phyloP scores from a whole-genome alignment of 2,888 invertebrate species.

The Lumbricus terrestris region DNA sequence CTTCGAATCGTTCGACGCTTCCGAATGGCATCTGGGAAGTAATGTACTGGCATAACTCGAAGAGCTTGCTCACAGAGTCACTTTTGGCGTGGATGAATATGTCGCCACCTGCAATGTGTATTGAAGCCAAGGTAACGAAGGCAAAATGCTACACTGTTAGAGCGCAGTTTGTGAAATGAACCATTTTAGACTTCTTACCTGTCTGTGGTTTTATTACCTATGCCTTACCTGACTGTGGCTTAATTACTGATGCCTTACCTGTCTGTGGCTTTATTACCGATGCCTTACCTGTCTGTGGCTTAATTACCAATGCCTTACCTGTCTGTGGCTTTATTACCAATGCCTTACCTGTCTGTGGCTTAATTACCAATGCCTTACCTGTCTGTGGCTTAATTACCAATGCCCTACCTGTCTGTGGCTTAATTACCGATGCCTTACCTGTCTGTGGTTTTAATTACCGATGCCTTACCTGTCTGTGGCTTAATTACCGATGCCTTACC shows the following conservation, averaged over 20 bases:
- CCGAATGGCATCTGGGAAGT: constrained; percentile 48
- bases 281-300: too few relatives aligned
- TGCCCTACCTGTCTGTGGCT: too few relatives aligned
- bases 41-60: constrained; percentile 52
- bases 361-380: too few relatives aligned
- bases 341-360: too few relatives aligned
- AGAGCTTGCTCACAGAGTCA: constrained; percentile 53
- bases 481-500: too few relatives aligned
- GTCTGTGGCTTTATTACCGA: too few relatives aligned
- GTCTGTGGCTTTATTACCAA: too few relatives aligned
- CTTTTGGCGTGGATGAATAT: constrained; percentile 58
- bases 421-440: too few relatives aligned
- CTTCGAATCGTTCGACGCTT: constrained; percentile 51
- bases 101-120: constrained; percentile 53
- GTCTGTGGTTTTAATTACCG: too few relatives aligned
- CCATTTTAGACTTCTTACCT: neutral
- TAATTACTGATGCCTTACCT: too few relatives aligned
- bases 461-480: neutral
- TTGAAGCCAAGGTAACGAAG: neutral
- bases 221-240: too few relatives aligned
- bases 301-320: too few relatives aligned
- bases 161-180: neutral
- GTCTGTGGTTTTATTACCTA: neutral
- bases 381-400: neutral
- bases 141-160: neutral